A percentile compares a stretch with the other conserved stretches of the same genome.
Conservation (phyloP, 2,888 invertebrate species). For the Ectemnius continuus region DNA sequence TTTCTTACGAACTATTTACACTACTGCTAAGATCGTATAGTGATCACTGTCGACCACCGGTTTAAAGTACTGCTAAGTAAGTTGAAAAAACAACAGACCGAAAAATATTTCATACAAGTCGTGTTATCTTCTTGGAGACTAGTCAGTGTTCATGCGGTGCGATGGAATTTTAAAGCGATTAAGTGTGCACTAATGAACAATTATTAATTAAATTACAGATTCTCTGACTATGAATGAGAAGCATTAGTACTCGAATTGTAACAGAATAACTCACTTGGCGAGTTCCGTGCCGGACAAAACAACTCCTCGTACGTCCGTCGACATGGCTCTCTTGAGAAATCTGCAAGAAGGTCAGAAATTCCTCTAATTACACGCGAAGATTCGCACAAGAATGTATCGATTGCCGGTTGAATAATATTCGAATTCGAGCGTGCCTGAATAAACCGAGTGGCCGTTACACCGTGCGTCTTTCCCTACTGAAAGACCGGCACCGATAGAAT, state of each 20-base stretch:
- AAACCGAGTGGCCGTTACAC: not conserved
- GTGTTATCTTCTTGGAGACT: no score
- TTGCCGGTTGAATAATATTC: not conserved
- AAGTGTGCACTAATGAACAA: no score
- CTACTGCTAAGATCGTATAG: no score
- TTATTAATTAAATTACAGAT: no score
- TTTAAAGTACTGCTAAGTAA: no score
- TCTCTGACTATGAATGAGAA: no score
- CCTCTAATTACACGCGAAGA: not conserved
- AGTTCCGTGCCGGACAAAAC: constrained; percentile 84
- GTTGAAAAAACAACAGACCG: no score
- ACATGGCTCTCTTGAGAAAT: constrained; percentile 67
- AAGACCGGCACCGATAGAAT: constrained; percentile 48
- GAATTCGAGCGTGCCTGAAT: constrained; percentile 4
- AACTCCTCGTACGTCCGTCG: constrained; percentile 67
- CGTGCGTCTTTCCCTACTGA: constrained; percentile 33
- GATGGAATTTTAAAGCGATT: no score
- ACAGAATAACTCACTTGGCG: constrained; percentile 82
- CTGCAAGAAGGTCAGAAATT: constrained; percentile 46
- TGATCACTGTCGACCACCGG: no score
- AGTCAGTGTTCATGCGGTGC: no score
- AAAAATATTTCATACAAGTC: no score
- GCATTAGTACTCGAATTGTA: not conserved
- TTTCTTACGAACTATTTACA: no score
- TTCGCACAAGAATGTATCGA: not conserved